Evolutionary conservation across 2,113 vertebrate species (phyloP).

Genomic region (Chloropsis hardwickii): DNA sequence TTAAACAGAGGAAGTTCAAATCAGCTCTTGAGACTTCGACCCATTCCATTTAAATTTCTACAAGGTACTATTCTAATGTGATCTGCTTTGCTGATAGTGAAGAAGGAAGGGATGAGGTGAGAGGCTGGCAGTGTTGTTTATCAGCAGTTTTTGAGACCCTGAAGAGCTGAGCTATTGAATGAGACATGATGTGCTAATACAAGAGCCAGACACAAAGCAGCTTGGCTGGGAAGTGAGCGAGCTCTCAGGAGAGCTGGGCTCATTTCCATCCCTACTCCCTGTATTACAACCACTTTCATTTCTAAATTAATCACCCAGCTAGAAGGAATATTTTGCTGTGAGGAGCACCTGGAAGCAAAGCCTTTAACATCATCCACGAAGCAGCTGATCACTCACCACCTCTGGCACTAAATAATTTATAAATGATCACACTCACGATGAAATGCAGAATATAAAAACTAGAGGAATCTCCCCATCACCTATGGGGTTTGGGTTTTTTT

Average conservation of each 20-base stretch:
- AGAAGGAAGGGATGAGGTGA: background rate
- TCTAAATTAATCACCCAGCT: background rate
- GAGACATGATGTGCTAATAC: constrained; percentile 9
- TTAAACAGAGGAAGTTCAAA: constrained; percentile 18
- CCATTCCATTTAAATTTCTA: constrained; percentile 11
- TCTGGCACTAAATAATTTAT: background rate
- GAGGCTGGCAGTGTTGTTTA: background rate
- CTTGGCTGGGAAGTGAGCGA: constrained; percentile 30
- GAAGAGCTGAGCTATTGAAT: constrained; percentile 3
- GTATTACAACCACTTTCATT: background rate
- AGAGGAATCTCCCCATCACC: background rate
- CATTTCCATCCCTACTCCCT: background rate
- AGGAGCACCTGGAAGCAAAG: background rate
- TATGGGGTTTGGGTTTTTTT: background rate
- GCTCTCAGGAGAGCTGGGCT: background rate
- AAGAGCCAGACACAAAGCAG: background rate
- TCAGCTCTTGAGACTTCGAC: background rate
- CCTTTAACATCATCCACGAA: background rate
- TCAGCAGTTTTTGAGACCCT: background rate
- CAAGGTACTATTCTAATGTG: background rate
- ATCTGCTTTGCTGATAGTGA: background rate
- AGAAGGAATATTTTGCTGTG: background rate
- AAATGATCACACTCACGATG: background rate
- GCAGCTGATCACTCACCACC: background rate
- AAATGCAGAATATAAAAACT: background rate